Percentiles rank a stretch among this genome's conserved stretches.
phyloP scores from a whole-genome alignment of 1,140 invertebrate species.

The Nasonia longicornis region DNA sequence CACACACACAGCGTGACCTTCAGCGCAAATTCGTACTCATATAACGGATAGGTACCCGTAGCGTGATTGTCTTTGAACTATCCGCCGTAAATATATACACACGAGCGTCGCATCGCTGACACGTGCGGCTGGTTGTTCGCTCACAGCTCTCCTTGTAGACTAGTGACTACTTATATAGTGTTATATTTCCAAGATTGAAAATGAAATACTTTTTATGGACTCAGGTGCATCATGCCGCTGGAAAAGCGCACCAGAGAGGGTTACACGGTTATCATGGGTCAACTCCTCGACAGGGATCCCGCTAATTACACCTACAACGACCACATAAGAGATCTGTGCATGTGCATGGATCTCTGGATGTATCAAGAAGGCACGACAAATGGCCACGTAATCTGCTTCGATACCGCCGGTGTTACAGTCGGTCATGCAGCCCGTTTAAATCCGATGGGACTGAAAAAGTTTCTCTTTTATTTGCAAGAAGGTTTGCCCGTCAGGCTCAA shows the following conservation, averaged over 20 bases:
- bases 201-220: no score
- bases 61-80: no score
- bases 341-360: constrained; percentile 73
- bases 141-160: no score
- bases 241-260: constrained; percentile 69
- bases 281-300: constrained; percentile 71
- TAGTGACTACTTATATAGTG: no score
- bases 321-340: constrained; percentile 68
- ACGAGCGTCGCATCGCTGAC: no score
- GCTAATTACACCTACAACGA: constrained; percentile 72
- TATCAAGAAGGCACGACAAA: constrained; percentile 69
- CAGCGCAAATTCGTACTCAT: no score
- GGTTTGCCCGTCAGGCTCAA: constrained; percentile 76
- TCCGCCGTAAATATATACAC: no score
- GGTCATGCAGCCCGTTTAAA: constrained; percentile 74
- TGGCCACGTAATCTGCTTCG: constrained; percentile 73
- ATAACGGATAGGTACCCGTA: no score
- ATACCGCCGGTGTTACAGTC: constrained; percentile 70
- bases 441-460: constrained; percentile 73
- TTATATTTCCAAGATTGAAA: no score
- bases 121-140: no score
- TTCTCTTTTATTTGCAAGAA: constrained; percentile 77
- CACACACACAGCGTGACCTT: no score
- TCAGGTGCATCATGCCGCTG: constrained; percentile 49
- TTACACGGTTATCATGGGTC: constrained; percentile 68